Conservation (phyloP, 2,888 invertebrate species). For the Stratiomys singularior region DNA sequence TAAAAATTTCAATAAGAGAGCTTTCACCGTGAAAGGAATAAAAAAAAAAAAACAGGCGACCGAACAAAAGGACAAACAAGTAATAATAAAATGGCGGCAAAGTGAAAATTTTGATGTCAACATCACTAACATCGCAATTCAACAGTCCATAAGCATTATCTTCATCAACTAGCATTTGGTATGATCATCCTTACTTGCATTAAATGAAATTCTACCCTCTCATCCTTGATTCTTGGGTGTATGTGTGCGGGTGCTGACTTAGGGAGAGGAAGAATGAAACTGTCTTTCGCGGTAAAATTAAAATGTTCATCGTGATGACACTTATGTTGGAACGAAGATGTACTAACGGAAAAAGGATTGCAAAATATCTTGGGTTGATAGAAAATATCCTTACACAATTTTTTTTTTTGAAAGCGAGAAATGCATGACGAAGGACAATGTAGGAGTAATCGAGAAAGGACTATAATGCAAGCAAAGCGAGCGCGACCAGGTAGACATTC, state of each 20-base stretch:
- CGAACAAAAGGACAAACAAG: slow-evolving; percentile 4
- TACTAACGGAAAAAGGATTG: slow-evolving; percentile 12
- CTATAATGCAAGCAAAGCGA: too few species aligned
- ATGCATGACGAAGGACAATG: neutral
- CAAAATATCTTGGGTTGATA: slow-evolving; percentile 9
- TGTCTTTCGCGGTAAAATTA: neutral
- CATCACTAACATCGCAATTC: neutral
- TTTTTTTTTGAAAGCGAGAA: neutral
- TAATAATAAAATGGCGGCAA: neutral
- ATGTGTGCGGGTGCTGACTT: neutral
- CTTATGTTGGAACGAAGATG: neutral
- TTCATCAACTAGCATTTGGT: too few species aligned
- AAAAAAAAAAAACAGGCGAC: neutral
- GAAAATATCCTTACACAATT: neutral
- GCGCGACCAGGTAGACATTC: too few species aligned
- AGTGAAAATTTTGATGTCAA: neutral
- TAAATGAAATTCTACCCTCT: neutral
- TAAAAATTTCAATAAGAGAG: slow-evolving; percentile 2
- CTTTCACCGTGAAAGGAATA: neutral
- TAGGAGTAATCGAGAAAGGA: too few species aligned
- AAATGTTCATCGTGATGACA: slow-evolving; percentile 14
- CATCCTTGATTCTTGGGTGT: neutral
- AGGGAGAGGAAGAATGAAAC: neutral
- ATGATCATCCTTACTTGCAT: neutral
- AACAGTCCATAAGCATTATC: neutral